Percentiles rank a stretch among this genome's conserved stretches.
These are phyloP conservation scores for Rhodinocichla rosea DNA, from an alignment of 2,113 vertebrate species.

Conservation along the genomic window DNA sequence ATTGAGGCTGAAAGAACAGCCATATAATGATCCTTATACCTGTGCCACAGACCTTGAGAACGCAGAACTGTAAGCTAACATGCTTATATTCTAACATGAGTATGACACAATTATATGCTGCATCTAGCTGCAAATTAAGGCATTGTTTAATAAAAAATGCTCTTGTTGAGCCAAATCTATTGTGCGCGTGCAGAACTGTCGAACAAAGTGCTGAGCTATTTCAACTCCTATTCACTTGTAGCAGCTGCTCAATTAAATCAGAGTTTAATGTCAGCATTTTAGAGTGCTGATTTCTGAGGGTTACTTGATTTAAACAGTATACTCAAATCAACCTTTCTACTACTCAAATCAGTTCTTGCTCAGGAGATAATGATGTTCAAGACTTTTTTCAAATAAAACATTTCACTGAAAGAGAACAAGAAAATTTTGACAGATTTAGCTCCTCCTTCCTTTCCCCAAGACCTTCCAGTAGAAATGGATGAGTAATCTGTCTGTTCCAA, in stretches of 20 bases:
- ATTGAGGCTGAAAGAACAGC: background rate
- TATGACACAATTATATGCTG: background rate
- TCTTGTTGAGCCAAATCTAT: slow-evolving; percentile 24
- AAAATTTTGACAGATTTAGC: background rate
- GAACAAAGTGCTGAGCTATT: slow-evolving; percentile 44
- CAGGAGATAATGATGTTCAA: background rate
- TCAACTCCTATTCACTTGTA: slow-evolving; percentile 30
- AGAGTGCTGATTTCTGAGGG: slow-evolving; percentile 33
- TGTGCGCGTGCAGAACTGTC: slow-evolving; percentile 1
- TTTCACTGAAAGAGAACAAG: background rate
- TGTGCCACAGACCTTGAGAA: background rate
- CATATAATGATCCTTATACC: background rate
- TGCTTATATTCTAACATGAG: background rate
- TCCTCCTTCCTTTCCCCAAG: background rate
- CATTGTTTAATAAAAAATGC: slow-evolving; percentile 36
- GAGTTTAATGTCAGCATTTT: slow-evolving; percentile 38
- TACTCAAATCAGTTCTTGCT: slow-evolving; percentile 7
- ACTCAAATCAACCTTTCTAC: slow-evolving; percentile 28
- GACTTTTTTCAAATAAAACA: background rate
- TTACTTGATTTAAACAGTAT: slow-evolving; percentile 29
- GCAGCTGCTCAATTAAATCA: slow-evolving; percentile 59
- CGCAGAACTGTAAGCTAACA: background rate
- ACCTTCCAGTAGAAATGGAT: background rate
- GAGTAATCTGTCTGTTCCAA: background rate
- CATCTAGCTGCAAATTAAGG: slow-evolving; percentile 18